Evolutionary conservation across 2,797 vertebrate genomes (phyloP).

Genomic region (Nannoperca obscura): DNA sequence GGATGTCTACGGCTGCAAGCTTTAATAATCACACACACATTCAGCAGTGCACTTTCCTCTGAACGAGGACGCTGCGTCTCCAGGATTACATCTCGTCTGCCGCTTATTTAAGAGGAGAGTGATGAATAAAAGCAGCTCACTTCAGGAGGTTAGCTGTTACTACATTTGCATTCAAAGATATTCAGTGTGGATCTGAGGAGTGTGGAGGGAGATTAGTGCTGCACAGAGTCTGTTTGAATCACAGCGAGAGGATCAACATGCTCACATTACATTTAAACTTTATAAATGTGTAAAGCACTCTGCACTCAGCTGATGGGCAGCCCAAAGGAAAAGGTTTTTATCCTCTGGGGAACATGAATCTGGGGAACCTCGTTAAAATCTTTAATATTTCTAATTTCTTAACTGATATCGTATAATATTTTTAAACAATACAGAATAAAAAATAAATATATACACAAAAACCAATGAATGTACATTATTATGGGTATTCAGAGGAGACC

Average conservation of each 20-base stretch:
- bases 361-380: too few relatives aligned
- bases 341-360: too few relatives aligned
- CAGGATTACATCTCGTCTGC: background rate
- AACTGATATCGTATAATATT: too few relatives aligned
- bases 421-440: too few relatives aligned
- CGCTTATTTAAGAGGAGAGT: background rate
- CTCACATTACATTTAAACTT: background rate
- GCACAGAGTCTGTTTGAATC: background rate
- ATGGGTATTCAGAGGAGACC: too few relatives aligned
- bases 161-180: slow-evolving; percentile 14
- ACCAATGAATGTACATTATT: too few relatives aligned
- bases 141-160: background rate
- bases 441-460: too few relatives aligned
- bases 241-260: background rate
- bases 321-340: background rate
- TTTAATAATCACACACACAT: background rate
- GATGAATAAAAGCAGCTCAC: background rate
- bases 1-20: background rate
- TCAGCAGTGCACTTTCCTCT: background rate
- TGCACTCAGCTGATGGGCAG: background rate
- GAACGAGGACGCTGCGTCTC: background rate
- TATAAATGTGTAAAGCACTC: background rate
- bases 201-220: background rate
- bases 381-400: too few relatives aligned
- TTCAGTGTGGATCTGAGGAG: background rate